Percentiles rank a stretch among this genome's conserved stretches.
These are phyloP conservation scores for Boloria euphrosyne DNA, from an alignment of 2,888 invertebrate genomes.

Conservation along the genomic window DNA sequence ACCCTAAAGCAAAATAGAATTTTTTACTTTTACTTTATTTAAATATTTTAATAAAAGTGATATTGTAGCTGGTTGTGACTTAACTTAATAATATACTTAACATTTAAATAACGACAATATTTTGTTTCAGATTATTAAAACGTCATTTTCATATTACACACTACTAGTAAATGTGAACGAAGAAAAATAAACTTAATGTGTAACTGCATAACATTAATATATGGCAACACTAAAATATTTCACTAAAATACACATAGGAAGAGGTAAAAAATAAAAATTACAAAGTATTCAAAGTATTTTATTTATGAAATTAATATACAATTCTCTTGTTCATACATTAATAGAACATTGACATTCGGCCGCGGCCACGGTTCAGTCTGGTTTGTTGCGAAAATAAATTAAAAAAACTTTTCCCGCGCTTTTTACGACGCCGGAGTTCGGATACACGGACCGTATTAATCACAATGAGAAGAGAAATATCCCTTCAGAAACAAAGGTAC, in stretches of 20 bases:
- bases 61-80: too few relatives aligned
- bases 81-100: too few relatives aligned
- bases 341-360: constrained; percentile 67
- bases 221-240: neutral
- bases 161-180: constrained; percentile 71
- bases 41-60: too few relatives aligned
- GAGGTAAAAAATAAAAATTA: constrained; percentile 35
- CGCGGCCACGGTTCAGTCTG: constrained; percentile 60
- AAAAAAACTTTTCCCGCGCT: constrained; percentile 29
- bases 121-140: constrained; percentile 72
- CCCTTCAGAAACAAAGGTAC: too few relatives aligned
- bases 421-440: constrained; percentile 26
- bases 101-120: neutral
- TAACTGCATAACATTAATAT: neutral
- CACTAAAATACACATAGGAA: neutral
- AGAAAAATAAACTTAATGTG: constrained; percentile 37
- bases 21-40: too few relatives aligned
- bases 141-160: constrained; percentile 75
- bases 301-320: constrained; percentile 82
- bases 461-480: neutral
- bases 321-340: constrained; percentile 74
- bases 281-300: constrained; percentile 70
- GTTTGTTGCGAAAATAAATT: constrained; percentile 41
- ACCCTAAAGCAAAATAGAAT: too few relatives aligned
- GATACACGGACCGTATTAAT: constrained; percentile 43